These are phyloP conservation scores for Podarcis raffonei DNA, from an alignment of 2,113 vertebrate species.

Conservation along the genomic window DNA sequence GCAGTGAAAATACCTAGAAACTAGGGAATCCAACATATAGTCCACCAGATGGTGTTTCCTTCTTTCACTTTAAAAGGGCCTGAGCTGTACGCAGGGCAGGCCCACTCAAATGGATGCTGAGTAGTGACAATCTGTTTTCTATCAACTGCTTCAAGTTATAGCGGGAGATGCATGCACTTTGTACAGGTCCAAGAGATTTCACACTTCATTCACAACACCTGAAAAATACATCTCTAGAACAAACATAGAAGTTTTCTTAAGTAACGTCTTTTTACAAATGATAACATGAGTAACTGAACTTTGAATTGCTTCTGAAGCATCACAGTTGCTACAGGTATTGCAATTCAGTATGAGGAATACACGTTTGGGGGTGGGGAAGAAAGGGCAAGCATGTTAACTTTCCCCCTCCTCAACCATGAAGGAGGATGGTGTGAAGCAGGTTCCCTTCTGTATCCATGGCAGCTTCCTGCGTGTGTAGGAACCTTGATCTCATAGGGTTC, in stretches of 20 bases:
- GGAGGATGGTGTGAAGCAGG: too few species aligned
- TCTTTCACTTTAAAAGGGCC: background rate
- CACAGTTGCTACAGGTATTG: too few species aligned
- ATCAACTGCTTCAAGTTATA: background rate
- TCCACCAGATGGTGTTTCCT: rapidly evolving
- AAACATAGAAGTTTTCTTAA: background rate
- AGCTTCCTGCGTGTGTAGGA: too few species aligned
- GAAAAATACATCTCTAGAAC: background rate
- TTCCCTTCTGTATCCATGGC: too few species aligned
- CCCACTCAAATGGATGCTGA: background rate
- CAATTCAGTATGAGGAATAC: too few species aligned
- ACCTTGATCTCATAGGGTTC: too few species aligned
- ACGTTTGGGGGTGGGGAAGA: too few species aligned
- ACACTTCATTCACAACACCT: background rate
- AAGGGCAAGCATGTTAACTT: too few species aligned
- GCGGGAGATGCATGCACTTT: background rate
- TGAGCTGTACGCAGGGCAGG: background rate
- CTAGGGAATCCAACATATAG: background rate
- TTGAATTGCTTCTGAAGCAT: background rate
- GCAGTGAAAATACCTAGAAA: background rate
- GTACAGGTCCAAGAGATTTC: background rate
- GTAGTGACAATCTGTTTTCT: background rate
- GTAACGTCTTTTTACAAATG: background rate
- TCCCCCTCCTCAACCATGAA: too few species aligned
- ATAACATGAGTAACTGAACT: background rate